Base-by-base conservation (phyloP, 2,888 invertebrate species). In the Merodon equestris region DNA sequence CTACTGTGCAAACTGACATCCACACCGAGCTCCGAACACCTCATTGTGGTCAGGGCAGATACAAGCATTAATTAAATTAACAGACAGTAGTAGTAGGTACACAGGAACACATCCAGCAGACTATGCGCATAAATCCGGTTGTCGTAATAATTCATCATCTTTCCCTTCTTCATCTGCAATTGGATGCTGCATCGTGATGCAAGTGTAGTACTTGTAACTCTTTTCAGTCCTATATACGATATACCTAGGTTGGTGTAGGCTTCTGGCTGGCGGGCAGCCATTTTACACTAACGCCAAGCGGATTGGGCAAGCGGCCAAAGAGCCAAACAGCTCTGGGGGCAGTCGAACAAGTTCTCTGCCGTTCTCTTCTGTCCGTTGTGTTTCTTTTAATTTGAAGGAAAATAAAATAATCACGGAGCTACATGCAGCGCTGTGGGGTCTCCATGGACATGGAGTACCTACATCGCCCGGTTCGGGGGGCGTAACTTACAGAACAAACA, bases 401-500 rank as follows among this genome's bases (percentile, higher is more conserved):
- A 40, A 40, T 40, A 40, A 40, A 40, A 40, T 40, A 40, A 40
- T 40, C 40, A 3, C 3, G 9, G n/a, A 10, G 2, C 40, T 40
- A n/a, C 40, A 40, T 40, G 40, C 2, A 27, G 27, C 27, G 7
- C 27, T 27, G 7, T 18, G 18, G 45, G n/a, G 42, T 34, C 50
- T 34, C 17, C 12, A 36, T 17, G 38, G 50, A 1, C 12, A 40
- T 40, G 13, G 36, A 58, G 57, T 40, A 40, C 40, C 18, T 64
- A 58, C 17, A 56, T 66, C 57, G 51, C 45, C 48, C 47, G 36
- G 48, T 38, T 63, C 40, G 57, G 63, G 67, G 77, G 77, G 77
- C 77, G 73, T 61, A 68, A 63, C 77, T 73, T 73, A 57, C 38
- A 63, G 73, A 68, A 63, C 77, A 67, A 73, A 57, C 38, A 63